Evolutionary conservation across 1,140 invertebrate genomes (phyloP).

Genomic region (Aleiodes sp.): DNA sequence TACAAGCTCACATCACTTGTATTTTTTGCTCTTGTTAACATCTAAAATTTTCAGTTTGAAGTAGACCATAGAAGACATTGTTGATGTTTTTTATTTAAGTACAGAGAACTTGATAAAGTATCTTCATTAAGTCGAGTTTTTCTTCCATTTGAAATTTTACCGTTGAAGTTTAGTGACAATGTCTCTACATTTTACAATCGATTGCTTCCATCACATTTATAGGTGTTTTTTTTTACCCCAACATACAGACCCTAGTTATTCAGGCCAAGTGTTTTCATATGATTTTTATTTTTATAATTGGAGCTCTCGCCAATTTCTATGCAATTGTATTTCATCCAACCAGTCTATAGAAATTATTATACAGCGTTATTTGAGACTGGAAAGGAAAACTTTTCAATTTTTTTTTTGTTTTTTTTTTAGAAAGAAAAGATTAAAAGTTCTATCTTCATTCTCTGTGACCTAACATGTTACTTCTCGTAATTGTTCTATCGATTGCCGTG

Average conservation of each 20-base stretch:
- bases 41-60: conserved; percentile 24
- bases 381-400: neutral
- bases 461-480: neutral
- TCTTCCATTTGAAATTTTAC: neutral
- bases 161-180: neutral
- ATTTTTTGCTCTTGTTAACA: conserved; percentile 7
- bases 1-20: conserved; percentile 1
- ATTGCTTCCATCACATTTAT: neutral
- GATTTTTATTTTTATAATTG: neutral
- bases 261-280: neutral
- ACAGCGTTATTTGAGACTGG: neutral
- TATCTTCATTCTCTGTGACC: too few species aligned
- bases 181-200: neutral
- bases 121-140: neutral
- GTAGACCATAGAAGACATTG: conserved; percentile 47
- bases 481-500: neutral
- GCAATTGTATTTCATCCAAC: neutral
- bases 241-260: neutral
- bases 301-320: neutral
- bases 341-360: conserved; percentile 22
- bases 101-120: conserved; percentile 20
- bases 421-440: neutral
- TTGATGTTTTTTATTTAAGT: conserved; percentile 42
- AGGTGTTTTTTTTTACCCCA: too few species aligned
- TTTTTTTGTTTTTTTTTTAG: neutral